Conservation (phyloP, 30 jellyfish, hydroid and myxozoan species). For the Clytia hemisphaerica region DNA sequence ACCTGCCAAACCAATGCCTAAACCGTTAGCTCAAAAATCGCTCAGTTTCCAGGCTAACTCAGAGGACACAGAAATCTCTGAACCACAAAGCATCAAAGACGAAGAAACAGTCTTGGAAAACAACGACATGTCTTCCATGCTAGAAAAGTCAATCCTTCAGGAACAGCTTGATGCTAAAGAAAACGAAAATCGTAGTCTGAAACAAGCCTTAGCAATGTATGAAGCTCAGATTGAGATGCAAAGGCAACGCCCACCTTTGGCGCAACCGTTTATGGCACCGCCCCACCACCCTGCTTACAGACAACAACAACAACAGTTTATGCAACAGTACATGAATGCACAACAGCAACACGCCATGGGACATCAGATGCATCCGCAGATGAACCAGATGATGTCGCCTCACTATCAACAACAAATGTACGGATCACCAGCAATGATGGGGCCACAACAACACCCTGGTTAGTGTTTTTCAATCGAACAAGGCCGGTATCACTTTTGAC, state of each 20-base stretch:
- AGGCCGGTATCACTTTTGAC: too few species aligned
- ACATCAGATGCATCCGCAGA: too few species aligned
- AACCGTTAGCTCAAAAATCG: too few species aligned
- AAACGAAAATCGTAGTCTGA: constrained; percentile 26
- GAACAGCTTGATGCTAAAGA: constrained; percentile 72
- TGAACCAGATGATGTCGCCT: neutral
- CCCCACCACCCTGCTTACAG: too few species aligned
- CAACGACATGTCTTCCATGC: neutral
- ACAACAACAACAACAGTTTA: neutral
- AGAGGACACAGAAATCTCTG: too few species aligned
- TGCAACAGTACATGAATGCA: neutral
- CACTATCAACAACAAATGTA: constrained; percentile 1
- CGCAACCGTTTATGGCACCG: too few species aligned
- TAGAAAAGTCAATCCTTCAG: constrained; percentile 65
- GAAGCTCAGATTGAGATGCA: constrained; percentile 29
- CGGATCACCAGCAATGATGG: too few species aligned
- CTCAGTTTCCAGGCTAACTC: too few species aligned
- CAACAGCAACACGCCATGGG: too few species aligned
- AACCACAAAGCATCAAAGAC: too few species aligned
- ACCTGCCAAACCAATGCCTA: neutral
- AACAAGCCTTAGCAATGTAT: constrained; percentile 29
- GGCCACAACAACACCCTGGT: too few species aligned
- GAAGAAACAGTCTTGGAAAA: neutral
- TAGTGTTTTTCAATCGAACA: too few species aligned
- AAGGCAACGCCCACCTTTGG: constrained; percentile 3